A percentile compares a stretch with the other conserved stretches of the same genome.
Evolutionary conservation across 2,888 invertebrate genomes (phyloP).

Genomic region (Cheilosia impressa): DNA sequence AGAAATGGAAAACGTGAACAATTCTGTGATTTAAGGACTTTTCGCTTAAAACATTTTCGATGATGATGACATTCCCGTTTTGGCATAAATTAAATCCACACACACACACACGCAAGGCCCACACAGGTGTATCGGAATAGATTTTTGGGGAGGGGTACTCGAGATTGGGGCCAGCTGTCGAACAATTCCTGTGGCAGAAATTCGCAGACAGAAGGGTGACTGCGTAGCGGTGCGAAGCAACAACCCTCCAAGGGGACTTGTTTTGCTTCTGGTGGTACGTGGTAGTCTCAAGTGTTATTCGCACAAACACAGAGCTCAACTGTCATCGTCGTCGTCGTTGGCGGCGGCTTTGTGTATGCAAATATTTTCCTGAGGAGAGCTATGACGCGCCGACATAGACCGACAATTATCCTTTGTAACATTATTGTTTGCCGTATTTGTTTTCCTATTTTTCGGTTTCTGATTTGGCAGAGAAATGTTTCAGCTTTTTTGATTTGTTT

Average conservation of each 20-base stretch:
- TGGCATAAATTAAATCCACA: slow-evolving; percentile 69
- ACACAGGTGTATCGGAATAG: not conserved
- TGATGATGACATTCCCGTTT: slow-evolving; percentile 70
- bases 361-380: slow-evolving; percentile 52
- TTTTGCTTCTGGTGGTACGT: slow-evolving; percentile 32
- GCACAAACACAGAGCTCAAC: slow-evolving; percentile 35
- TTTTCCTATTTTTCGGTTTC: slow-evolving; percentile 51
- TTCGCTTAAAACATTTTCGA: slow-evolving; percentile 69
- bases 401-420: slow-evolving; percentile 72
- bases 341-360: slow-evolving; percentile 49
- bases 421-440: slow-evolving; percentile 71
- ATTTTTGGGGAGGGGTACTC: slow-evolving; percentile 18
- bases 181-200: slow-evolving; percentile 9
- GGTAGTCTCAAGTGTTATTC: slow-evolving; percentile 66
- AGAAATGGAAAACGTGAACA: slow-evolving; percentile 66
- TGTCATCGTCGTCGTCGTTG: slow-evolving; percentile 24
- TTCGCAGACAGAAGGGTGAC: slow-evolving; percentile 43
- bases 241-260: slow-evolving; percentile 37
- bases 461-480: slow-evolving; percentile 39
- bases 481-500: slow-evolving; percentile 63
- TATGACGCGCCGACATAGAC: slow-evolving; percentile 55
- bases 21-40: slow-evolving; percentile 73
- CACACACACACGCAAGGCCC: slow-evolving; percentile 35
- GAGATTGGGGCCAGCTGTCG: slow-evolving; percentile 45
- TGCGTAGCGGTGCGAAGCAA: slow-evolving; percentile 22